Conservation (phyloP, 2,888 invertebrate genomes). For the Zhengitettix transpicula region DNA sequence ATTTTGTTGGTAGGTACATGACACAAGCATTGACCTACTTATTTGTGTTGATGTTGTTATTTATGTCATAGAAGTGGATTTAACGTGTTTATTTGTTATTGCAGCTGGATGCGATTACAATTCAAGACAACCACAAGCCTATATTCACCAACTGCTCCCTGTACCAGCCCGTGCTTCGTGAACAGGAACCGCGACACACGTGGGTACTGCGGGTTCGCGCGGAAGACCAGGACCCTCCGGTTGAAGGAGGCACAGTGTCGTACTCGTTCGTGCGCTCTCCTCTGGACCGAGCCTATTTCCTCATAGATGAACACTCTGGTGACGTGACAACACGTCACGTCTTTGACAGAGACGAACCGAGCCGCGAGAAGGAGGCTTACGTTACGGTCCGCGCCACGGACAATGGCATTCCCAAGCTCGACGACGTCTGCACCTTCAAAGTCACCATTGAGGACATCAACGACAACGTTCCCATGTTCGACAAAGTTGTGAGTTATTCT, state of each 20-base stretch:
- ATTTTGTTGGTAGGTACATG: too few relatives aligned
- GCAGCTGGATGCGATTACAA: too few relatives aligned
- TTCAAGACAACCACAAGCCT: constrained; percentile 57
- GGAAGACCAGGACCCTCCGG: constrained; percentile 40
- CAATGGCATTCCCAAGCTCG: constrained; percentile 76
- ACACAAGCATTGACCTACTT: too few relatives aligned
- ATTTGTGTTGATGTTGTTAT: too few relatives aligned
- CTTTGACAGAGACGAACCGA: constrained; percentile 83
- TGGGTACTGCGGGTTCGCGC: constrained; percentile 60
- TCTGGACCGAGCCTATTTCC: constrained; percentile 58
- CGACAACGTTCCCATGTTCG: constrained; percentile 72
- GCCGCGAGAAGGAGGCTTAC: constrained; percentile 59
- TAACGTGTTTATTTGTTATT: too few relatives aligned
- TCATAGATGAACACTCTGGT: constrained; percentile 61
- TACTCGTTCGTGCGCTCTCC: constrained; percentile 68
- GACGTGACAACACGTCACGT: constrained; percentile 52
- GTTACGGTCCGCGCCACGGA: constrained; percentile 84
- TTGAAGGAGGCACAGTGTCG: constrained; percentile 57
- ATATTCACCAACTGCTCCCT: constrained; percentile 67
- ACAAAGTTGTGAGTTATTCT: constrained; percentile 50
- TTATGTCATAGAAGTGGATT: too few relatives aligned
- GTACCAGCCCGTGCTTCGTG: constrained; percentile 74
- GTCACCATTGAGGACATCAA: constrained; percentile 83
- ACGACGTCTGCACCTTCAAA: constrained; percentile 86
- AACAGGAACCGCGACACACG: constrained; percentile 51